A percentile compares a stretch with the other conserved stretches of the same genome.
Conservation (phyloP, 2,888 invertebrate genomes). For the Fissipunctia ypsillon region DNA sequence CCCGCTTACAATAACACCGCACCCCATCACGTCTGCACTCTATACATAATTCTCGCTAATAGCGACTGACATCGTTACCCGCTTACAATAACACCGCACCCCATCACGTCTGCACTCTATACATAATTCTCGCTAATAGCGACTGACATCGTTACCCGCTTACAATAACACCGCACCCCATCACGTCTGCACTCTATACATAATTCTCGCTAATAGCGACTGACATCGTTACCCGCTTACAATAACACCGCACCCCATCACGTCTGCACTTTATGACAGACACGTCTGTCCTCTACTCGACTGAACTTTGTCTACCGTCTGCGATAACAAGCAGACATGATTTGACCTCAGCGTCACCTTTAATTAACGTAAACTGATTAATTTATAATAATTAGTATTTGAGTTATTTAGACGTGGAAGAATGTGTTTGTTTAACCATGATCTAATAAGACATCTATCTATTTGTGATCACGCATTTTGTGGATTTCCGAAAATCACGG, state of each 20-base stretch:
- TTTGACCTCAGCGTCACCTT: constrained; percentile 39
- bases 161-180: too few species aligned
- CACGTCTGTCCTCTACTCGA: background rate
- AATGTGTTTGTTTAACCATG: background rate
- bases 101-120: too few species aligned
- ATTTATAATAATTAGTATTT: constrained; percentile 24
- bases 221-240: too few species aligned
- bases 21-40: too few species aligned
- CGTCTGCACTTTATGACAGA: constrained; percentile 15
- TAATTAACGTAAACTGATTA: constrained; percentile 22
- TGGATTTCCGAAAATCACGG: background rate
- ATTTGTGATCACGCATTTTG: background rate
- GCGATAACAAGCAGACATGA: constrained; percentile 46
- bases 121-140: too few species aligned
- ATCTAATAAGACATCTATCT: background rate
- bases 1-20: too few species aligned
- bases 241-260: constrained; percentile 12
- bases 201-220: too few species aligned
- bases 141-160: too few species aligned
- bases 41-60: too few species aligned
- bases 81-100: too few species aligned
- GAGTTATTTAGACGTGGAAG: constrained; percentile 1
- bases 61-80: too few species aligned
- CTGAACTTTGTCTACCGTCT: constrained; percentile 46
- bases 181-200: too few species aligned